Conservation (phyloP, 2,113 vertebrate genomes). For the Mixornis gularis region DNA sequence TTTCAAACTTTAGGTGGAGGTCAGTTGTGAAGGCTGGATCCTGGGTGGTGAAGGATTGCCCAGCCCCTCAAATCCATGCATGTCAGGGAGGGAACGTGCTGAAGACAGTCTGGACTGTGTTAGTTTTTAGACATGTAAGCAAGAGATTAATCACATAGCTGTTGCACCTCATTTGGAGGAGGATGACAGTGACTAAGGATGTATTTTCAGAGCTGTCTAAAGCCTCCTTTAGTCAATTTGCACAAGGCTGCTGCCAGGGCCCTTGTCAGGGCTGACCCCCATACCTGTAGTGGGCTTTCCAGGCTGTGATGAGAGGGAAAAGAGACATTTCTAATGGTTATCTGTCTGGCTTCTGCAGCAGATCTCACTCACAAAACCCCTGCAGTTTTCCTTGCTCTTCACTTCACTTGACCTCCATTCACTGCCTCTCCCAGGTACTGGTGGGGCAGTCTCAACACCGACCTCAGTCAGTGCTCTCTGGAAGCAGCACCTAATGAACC, state of each 20-base stretch:
- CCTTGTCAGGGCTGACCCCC: background rate
- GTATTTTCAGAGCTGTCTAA: constrained; percentile 56
- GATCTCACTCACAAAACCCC: background rate
- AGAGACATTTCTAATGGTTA: background rate
- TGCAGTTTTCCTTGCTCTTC: background rate
- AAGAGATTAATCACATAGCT: constrained; percentile 36
- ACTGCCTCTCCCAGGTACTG: background rate
- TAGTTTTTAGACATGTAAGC: constrained; percentile 8
- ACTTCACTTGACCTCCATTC: background rate
- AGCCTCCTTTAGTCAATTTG: background rate
- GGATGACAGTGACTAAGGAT: constrained; percentile 51
- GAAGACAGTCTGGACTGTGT: background rate
- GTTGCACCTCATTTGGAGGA: constrained; percentile 31
- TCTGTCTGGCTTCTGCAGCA: background rate
- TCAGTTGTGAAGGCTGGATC: background rate
- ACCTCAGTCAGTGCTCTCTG: background rate
- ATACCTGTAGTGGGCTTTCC: background rate
- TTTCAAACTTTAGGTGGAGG: background rate
- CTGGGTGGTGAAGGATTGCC: background rate
- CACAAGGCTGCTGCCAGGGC: background rate
- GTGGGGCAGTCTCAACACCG: accelerated
- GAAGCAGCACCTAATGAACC: background rate
- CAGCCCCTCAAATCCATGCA: background rate
- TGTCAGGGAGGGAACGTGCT: background rate
- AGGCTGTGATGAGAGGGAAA: background rate